Base-by-base conservation (phyloP, 2,113 vertebrate species). In the Polyodon spathula region DNA sequence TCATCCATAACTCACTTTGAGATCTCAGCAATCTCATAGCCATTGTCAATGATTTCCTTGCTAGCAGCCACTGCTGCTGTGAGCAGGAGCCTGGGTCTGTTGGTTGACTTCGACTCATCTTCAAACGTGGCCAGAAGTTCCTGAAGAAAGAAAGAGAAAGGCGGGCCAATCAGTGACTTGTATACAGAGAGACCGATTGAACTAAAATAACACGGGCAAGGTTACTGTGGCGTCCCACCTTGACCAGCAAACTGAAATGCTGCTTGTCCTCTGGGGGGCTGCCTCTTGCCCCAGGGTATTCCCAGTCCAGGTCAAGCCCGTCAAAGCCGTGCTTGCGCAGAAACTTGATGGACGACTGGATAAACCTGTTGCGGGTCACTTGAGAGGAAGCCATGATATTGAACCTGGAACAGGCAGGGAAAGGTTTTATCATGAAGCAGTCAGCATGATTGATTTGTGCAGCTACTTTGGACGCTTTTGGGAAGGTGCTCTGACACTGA, bases 231-330 rank as follows among this genome's bases (percentile, higher is more conserved):
- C n/a, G 40, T 39, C 76, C 16, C 39, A 90, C 89, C 82, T 80
- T 81, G 71, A 80, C 84, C 64, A 92, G 77, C 54, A 81, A 56
- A 37, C 83, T 88, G 71, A 92, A 92, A 68, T 65, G 69, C 42
- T 78, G 68, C 60, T 91, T 91, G 75, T 91, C 89, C 62, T 80
- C 79, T 15, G 86, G 76, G 3, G 86, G 88, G 56, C 89, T 92
- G 41, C 88, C 87, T 64, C 82, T 78, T 14, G 88, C 58, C 12
- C 87, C 88, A 17, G 87, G 89, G 41, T 90, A 88, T 72, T 92
- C 87, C 74, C 90, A 87, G 61, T 91, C 86, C 72, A 90, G 70
- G 66, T 92, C 89, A 56, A 89, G 78, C 63, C 87, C 89, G 56
- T 92, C 89, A 74, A 92, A 93, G 17, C 84, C 81, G 62, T 86